Base-by-base conservation (phyloP, 2,797 vertebrate species). In the Xenops minutus region DNA sequence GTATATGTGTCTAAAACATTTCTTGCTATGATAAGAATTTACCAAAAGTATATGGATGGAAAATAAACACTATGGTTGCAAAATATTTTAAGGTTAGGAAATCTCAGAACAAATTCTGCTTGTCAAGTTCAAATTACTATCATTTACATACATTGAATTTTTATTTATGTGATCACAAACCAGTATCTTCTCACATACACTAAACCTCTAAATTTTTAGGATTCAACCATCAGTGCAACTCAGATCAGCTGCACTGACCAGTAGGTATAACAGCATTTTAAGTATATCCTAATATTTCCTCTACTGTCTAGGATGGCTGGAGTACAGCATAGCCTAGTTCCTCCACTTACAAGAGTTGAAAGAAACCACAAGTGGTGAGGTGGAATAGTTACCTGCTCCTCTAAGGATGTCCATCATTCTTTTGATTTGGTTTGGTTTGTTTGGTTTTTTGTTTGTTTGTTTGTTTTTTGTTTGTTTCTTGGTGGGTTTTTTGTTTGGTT, bases 141-240 rank as follows among this genome's bases (percentile, higher is more conserved):
- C 7, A 3, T 78, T 68, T 61, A 56, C 6, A 21, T 37, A 11
- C 2, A 7, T 6, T 2, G 6, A 51, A 43, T 49, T 66, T 90
- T 76, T 36, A 78, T 41, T 14, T 37, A 27, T 0, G 0, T 23
- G 5, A 44, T 37, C 18, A 37, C 6, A 75, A 76, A 51, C 1
- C 7, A 14, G 4, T 48, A 66, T 64, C 88, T 67, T 6, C 36
- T 21, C 9, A 39, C 8, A 9, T 4, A 39, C 12, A 64, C 5
- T 23, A 43, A 87, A 26, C 4, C 5, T 63, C 30, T 41, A 27
- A 5, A 71, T 85, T 88, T 81, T 83, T 37, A 73, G 37, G 18
- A 37, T 41, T n/a, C 85, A 37, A 34, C 20, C 1, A 1, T 68
- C 15, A 59, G 4, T 61, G 32, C 5, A 48, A 58, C 64, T 79